Evolutionary conservation across 2,797 vertebrate species (phyloP), one percentile per base, ranked within the genome.

Genomic region (Neopelma chrysocephalum): DNA sequence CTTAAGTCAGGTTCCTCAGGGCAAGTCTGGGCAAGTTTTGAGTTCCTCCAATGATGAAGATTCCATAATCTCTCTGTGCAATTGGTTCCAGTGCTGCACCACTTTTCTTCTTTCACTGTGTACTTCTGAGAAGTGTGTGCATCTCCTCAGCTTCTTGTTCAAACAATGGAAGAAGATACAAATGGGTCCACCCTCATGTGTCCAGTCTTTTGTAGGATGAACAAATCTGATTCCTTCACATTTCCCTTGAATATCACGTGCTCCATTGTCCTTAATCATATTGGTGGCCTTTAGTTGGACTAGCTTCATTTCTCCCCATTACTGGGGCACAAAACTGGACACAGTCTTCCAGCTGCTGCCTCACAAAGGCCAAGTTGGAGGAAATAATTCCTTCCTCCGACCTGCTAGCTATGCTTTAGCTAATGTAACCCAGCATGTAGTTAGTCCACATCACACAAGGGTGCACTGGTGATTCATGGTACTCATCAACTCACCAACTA

Each of bases 401-500:
- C 9, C 42, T 29, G 50, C 27, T 47, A 48, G 21, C 45, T 82
- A 10, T 27, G 31, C 51, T 60, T 80, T 13, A 66, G 36, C 43
- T 51, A 82, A 83, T 3, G 22, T 13, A 78, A 18, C 50, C 54
- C n/a, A 87, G 82, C 1, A 4, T n/a, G 54, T 51, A 88, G 73
- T 88, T 81, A 95, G 70, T 54, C 34, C 54, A 77, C 72, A 71
- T 13, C 72, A 76, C 77, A 88, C 62, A 91, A 58, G 82, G 43
- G 76, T 51, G 70, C 88, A 82, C 73, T 95, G 79, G 71, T 91
- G 91, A 82, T 75, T 95, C 50, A 60, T 64, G 64, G 68, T 34
- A 75, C 32, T 70, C 51, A 50, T 78, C 58, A 82, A 54, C 84
- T 60, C 54, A 64, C 51, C 4, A 2, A 79, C 54, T 9, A 4